phyloP scores from a whole-genome alignment of 2,113 vertebrate species.

The Puma concolor region DNA sequence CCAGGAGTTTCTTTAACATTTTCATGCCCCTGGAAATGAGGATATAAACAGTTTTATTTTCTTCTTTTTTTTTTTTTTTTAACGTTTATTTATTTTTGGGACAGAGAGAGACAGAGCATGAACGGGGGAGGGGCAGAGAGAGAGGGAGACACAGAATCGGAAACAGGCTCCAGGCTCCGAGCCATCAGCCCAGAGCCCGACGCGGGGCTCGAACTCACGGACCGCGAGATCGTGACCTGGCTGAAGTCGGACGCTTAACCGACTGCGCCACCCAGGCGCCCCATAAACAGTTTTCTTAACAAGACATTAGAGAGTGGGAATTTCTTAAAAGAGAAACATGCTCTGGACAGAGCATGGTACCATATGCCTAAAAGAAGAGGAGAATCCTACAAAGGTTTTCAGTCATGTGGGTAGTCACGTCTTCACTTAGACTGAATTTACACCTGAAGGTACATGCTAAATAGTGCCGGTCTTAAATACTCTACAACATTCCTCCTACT shows the following conservation, averaged over 20 bases:
- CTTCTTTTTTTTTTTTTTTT: too few relatives aligned
- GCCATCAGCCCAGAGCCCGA: too few relatives aligned
- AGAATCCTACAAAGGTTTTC: background rate
- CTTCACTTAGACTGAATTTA: slow-evolving; percentile 32
- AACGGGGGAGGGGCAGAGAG: too few relatives aligned
- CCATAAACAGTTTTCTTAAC: slow-evolving; percentile 6
- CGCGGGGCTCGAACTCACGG: too few relatives aligned
- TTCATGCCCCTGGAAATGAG: background rate
- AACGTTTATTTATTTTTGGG: too few relatives aligned
- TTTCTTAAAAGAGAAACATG: background rate
- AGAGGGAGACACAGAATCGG: too few relatives aligned
- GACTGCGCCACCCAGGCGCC: too few relatives aligned
- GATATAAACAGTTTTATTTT: slow-evolving; percentile 4
- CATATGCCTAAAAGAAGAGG: background rate
- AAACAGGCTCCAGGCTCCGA: too few relatives aligned
- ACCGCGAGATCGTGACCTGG: too few relatives aligned
- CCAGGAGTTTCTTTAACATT: slow-evolving; percentile 37
- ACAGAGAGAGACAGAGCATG: too few relatives aligned
- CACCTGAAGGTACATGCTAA: background rate
- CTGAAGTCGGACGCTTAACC: too few relatives aligned
- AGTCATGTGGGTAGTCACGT: background rate
- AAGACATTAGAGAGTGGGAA: slow-evolving; percentile 23
- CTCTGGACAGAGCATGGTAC: background rate
- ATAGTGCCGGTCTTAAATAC: background rate
- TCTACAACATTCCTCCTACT: background rate